A percentile compares a stretch with the other conserved stretches of the same genome.
phyloP scores from a whole-genome alignment of 2,888 invertebrate species.

The Crematogaster levior region DNA sequence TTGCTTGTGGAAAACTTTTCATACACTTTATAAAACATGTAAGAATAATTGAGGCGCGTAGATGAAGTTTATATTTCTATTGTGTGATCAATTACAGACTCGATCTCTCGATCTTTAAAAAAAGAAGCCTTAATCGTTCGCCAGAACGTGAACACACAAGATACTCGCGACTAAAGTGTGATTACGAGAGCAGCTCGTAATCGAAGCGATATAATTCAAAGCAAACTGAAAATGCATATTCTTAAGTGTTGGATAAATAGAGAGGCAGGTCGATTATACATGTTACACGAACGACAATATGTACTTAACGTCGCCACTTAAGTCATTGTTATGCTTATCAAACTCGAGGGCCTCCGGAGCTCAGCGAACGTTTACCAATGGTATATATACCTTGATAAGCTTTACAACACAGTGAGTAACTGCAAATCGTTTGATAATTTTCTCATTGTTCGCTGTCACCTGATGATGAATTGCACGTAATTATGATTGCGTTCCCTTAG shows the following conservation, averaged over 20 bases:
- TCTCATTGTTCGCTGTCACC: no score
- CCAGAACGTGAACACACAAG: neutral
- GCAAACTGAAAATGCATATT: constrained; percentile 8
- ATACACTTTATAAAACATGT: neutral
- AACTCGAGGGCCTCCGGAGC: constrained; percentile 49
- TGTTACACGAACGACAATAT: constrained; percentile 17
- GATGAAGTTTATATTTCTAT: no score
- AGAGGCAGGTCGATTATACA: neutral
- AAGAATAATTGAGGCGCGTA: neutral
- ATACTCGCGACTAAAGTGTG: neutral
- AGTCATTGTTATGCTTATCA: constrained; percentile 56
- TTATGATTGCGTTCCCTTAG: neutral
- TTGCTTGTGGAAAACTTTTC: neutral
- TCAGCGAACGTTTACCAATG: constrained; percentile 57
- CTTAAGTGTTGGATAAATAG: constrained; percentile 27
- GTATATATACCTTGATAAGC: constrained; percentile 60
- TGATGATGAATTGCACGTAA: neutral
- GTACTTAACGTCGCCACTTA: constrained; percentile 23
- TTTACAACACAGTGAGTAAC: neutral
- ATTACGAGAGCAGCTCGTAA: neutral
- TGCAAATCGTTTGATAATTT: neutral
- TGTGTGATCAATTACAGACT: neutral
- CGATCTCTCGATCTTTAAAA: no score
- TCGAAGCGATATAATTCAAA: neutral
- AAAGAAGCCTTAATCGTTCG: neutral